Evolutionary conservation across 2,888 invertebrate genomes (phyloP), one percentile per base, ranked within the genome.

Genomic region (Calliopum simillimum): DNA sequence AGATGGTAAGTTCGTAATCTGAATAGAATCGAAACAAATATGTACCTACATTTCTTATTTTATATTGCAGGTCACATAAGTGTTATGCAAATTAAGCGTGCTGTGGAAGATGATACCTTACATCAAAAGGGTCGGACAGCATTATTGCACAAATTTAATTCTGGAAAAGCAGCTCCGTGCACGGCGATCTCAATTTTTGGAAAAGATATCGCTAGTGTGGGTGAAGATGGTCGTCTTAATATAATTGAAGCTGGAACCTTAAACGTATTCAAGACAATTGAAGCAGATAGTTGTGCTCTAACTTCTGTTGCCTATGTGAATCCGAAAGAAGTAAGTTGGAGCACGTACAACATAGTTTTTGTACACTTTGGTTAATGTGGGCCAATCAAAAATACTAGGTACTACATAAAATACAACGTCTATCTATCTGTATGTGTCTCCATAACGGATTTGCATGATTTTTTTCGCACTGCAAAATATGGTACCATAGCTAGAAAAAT

Each of bases 221-320:
- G 96, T 1, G 96, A 97, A 86, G 96, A 97, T 84, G 96, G 97
- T 0, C 86, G 85, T 69, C 81, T 90, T 1, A 88, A 89, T 76
- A 86, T 90, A 11, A 75, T 90, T 16, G 88, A 86, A 67, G 85
- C 87, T 0, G 82, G 86, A 8, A 81, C 88, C 72, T 85, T 89
- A 41, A 80, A 88, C 6, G 81, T 87, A 1, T 84, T 86, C 11
- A 85, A 81, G 13, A 63, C 85, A 0, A 86, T 90, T 44, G 90
- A 90, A 53, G 90, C 94, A 0, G 96, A 96, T 81, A 95, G 94
- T 82, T 94, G 94, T 81, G 91, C 94, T 0, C 84, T 96, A 59
- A 91, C 93, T 79, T 91, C 93, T 68, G 90, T 94, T 1, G 89
- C 90, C 76, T 96, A 93, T 84, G 87, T 95, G 21, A 93, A 91